These are phyloP conservation scores for Bombus turneri DNA, from an alignment of 1,140 invertebrate genomes.

Conservation along the genomic window DNA sequence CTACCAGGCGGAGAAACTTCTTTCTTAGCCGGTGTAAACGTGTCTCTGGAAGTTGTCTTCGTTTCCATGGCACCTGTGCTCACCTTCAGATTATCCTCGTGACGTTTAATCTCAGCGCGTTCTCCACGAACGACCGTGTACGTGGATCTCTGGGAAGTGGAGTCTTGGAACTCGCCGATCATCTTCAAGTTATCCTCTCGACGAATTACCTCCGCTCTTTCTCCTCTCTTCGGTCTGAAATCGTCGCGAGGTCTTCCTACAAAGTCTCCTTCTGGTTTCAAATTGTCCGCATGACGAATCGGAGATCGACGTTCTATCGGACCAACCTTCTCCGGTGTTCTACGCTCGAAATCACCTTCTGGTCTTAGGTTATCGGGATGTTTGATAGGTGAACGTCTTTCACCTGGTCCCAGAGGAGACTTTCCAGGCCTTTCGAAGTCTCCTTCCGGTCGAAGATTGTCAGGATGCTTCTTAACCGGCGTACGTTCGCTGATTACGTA, in stretches of 20 bases:
- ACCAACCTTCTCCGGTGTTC: slow-evolving; percentile 67
- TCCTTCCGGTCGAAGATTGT: slow-evolving; percentile 76
- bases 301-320: slow-evolving; percentile 77
- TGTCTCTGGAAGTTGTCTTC: slow-evolving; percentile 81
- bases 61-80: slow-evolving; percentile 83
- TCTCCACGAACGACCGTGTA: slow-evolving; percentile 82
- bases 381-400: slow-evolving; percentile 78
- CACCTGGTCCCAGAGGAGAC: slow-evolving; percentile 70
- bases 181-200: slow-evolving; percentile 83
- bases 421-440: slow-evolving; percentile 80
- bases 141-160: slow-evolving; percentile 80
- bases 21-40: slow-evolving; percentile 80
- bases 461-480: slow-evolving; percentile 76
- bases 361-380: slow-evolving; percentile 84
- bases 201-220: slow-evolving; percentile 75
- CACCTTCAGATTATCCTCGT: slow-evolving; percentile 83
- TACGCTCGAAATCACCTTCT: slow-evolving; percentile 82
- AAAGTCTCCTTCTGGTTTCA: slow-evolving; percentile 84
- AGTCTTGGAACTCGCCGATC: slow-evolving; percentile 82
- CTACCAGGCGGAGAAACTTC: slow-evolving; percentile 67
- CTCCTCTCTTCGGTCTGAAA: slow-evolving; percentile 71
- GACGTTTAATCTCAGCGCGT: slow-evolving; percentile 83
- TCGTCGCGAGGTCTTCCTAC: slow-evolving; percentile 75
- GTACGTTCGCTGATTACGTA: slow-evolving; percentile 79
- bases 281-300: slow-evolving; percentile 84